Base-by-base conservation (phyloP, 2,113 vertebrate genomes). In the Anhinga rufa region DNA sequence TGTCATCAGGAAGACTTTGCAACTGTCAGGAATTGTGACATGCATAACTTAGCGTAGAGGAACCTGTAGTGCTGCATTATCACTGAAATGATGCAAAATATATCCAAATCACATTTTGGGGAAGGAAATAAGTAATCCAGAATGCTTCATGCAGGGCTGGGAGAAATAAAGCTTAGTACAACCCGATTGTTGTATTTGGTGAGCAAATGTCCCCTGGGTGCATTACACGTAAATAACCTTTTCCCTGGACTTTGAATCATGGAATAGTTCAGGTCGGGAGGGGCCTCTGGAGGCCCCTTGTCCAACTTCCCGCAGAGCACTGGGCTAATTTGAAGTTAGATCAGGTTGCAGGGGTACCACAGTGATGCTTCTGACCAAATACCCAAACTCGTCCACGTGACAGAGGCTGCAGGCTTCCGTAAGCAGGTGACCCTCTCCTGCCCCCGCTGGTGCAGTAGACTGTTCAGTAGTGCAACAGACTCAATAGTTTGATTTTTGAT, bases 51-150 rank as follows among this genome's bases (percentile, higher is more conserved):
- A 36, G 32, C 7, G 1, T 0, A 29, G 58, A 75, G 61, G 44
- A 84, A 15, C 22, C 0, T 0, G 32, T n/a, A 49, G 52, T 29
- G 38, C 76, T 58, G 58, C 17, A 0, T 52, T 36, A 9, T 44
- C 48, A 12, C 55, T 49, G 44, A 31, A 48, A 21, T 44, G 10
- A 7, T 68, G 12, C 7, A 21, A 72, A 65, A 40, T 44, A 6
- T 5, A n/a, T 34, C 60, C 38, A 25, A 21, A 19, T 42, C 26
- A 17, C 18, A 4, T 15, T 65, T 32, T 6, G 8, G 36, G 36
- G 32, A 84, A 52, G 81, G 34, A 36, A 65, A 9, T 20, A 29
- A n/a, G 3, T 20, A n/a, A 38, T 55, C 36, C 28, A 6, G 61
- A 76, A 20, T 29, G 31, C n/a, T 85, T 84, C 18, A 7, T 7